Base-by-base conservation (phyloP, 2,797 vertebrate species). In the Clarias platycephalus region DNA sequence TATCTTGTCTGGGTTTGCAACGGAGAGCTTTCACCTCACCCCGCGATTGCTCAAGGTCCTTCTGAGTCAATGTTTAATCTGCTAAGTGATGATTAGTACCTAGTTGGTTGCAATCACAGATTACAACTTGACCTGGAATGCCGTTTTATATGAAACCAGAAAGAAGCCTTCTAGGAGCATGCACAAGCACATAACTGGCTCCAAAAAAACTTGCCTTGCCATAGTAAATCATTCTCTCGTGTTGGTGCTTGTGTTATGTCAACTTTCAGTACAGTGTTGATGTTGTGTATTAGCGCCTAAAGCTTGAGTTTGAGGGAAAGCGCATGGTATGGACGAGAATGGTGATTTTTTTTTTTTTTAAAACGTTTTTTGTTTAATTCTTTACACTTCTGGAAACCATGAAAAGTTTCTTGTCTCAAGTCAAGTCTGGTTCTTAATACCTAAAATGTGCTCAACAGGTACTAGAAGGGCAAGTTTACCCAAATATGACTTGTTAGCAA, bases 61-160 rank as follows among this genome's bases (percentile, higher is more conserved):
- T 82, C 0, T 0, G 77, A 44, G 91, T 93, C 87, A 92, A 92
- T 94, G 88, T 86, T 80, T 74, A 80, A 86, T 83, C 76, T 44
- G 81, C 75, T 80, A 83, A 44, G 68, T 87, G 77, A 78, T 71
- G 37, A 44, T 62, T 49, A 5, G n/a, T 44, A 82, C 44, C 28
- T 2, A 2, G 74, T 72, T 76, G 75, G 86, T 80, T 81, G 37
- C n/a, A 44, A 77, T 90, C 86, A 87, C 85, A 85, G 86, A 88
- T 91, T 87, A 86, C 64, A 55, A 83, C 81, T 83, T 88, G 89
- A 34, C 77, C 64, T 66, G 5, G 58, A 81, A 49, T 7, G 20
- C 76, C 24, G 55, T 75, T 37, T 78, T 44, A 24, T 12, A 62
- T 37, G 79, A 60, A 1, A 67, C 20, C 79, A 40, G 10, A 71